Evolutionary conservation across 2,113 vertebrate species (phyloP).

Genomic region (Nesogale talazaci): DNA sequence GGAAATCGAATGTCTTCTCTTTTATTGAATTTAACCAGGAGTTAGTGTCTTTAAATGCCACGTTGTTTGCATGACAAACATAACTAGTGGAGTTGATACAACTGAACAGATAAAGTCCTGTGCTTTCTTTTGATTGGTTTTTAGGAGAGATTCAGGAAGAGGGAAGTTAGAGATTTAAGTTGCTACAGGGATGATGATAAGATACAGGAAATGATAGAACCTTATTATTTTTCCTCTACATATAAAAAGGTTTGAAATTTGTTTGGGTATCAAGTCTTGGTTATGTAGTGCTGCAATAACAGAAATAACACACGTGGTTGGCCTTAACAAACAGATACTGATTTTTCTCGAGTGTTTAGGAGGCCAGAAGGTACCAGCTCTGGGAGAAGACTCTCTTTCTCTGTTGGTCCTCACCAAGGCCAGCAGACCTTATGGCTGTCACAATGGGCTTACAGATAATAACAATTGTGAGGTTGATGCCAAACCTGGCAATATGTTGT

Average conservation of each 20-base stretch:
- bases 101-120: not conserved
- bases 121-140: not conserved
- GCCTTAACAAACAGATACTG: no score
- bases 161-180: not conserved
- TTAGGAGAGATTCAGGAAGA: not conserved
- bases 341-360: no score
- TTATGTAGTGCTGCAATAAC: no score
- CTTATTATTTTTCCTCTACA: not conserved
- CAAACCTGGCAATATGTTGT: no score
- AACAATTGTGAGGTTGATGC: no score
- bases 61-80: not conserved
- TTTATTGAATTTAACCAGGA: conserved; percentile 21
- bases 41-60: conserved; percentile 12
- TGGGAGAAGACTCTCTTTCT: no score
- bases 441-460: no score
- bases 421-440: no score
- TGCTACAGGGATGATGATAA: not conserved
- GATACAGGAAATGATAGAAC: not conserved
- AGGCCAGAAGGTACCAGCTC: no score
- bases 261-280: not conserved
- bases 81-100: not conserved
- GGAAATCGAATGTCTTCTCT: not conserved
- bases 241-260: not conserved
- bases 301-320: no score
- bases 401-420: no score